Conservation (phyloP, 2,113 vertebrate genomes). For the Corydoras maculifer region DNA sequence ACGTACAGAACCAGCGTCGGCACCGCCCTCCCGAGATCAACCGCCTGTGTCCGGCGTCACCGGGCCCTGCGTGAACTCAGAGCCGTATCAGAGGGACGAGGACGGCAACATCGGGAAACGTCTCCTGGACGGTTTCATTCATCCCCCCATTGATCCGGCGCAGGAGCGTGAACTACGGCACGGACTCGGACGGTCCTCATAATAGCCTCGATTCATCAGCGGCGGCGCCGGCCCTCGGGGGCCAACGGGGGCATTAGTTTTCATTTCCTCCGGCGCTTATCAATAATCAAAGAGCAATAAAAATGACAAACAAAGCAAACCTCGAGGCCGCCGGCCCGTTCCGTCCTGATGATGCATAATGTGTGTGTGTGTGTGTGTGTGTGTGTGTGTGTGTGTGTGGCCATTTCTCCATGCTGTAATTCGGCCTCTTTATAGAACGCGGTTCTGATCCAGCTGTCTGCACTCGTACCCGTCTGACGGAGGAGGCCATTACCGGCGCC, state of each 20-base stretch:
- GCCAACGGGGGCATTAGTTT: slow-evolving; percentile 37
- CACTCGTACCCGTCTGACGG: slow-evolving; percentile 13
- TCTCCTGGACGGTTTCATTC: slow-evolving; percentile 32
- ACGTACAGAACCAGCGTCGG: too few species aligned
- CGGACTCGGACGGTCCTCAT: slow-evolving; percentile 39
- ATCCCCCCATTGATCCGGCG: slow-evolving; percentile 44
- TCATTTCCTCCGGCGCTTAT: slow-evolving; percentile 52
- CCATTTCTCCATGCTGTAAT: slow-evolving; percentile 12
- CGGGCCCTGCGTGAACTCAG: too few species aligned
- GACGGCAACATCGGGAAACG: slow-evolving; percentile 5
- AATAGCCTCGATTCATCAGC: slow-evolving; percentile 46
- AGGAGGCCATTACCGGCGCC: slow-evolving; percentile 6
- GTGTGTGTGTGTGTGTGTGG: neutral
- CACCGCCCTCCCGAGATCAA: too few species aligned
- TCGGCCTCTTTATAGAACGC: slow-evolving; percentile 25
- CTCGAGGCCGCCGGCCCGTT: too few species aligned
- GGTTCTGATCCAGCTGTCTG: slow-evolving; percentile 20
- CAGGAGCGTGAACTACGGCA: slow-evolving; percentile 36
- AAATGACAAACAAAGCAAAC: slow-evolving; percentile 47
- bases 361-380: neutral
- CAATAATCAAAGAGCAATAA: slow-evolving; percentile 58
- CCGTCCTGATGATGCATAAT: slow-evolving; percentile 26
- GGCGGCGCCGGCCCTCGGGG: slow-evolving; percentile 29
- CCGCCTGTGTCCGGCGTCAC: too few species aligned
- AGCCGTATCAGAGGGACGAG: neutral